phyloP scores from a whole-genome alignment of 2,797 vertebrate species.

The Falco peregrinus region DNA sequence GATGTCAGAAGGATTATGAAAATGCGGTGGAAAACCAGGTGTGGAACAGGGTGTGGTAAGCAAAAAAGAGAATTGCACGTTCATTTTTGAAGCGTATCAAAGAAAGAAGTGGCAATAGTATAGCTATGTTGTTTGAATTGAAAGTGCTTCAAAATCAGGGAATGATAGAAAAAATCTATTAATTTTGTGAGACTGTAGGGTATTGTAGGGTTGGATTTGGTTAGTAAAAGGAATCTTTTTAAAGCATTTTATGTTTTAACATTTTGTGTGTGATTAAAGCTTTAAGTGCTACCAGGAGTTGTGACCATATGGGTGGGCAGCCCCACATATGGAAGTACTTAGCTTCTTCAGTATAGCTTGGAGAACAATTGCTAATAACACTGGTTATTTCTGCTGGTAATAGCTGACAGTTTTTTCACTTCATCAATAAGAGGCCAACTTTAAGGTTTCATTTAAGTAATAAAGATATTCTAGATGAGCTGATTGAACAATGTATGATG shows the following conservation, averaged over 20 bases:
- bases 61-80: neutral
- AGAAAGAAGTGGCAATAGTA: neutral
- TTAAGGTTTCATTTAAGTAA: conserved; percentile 3
- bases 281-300: conserved; percentile 19
- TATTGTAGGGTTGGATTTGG: neutral
- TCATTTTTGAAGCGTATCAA: neutral
- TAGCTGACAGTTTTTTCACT: conserved; percentile 4
- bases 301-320: conserved; percentile 34
- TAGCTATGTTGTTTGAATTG: neutral
- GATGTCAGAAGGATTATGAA: neutral
- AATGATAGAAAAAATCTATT: neutral
- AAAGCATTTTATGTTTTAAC: neutral
- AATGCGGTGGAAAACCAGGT: neutral
- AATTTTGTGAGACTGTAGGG: neutral
- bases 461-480: neutral
- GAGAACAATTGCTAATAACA: conserved; percentile 27
- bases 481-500: neutral
- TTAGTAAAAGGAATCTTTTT: neutral
- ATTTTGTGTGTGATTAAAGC: neutral
- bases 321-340: conserved; percentile 10
- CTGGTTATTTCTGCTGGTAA: conserved; percentile 22
- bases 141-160: neutral
- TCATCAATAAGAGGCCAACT: neutral
- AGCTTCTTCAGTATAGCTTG: neutral
- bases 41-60: neutral